These are phyloP conservation scores for Xylocopa sonorina DNA, from an alignment of 1,140 invertebrate genomes.

Conservation along the genomic window DNA sequence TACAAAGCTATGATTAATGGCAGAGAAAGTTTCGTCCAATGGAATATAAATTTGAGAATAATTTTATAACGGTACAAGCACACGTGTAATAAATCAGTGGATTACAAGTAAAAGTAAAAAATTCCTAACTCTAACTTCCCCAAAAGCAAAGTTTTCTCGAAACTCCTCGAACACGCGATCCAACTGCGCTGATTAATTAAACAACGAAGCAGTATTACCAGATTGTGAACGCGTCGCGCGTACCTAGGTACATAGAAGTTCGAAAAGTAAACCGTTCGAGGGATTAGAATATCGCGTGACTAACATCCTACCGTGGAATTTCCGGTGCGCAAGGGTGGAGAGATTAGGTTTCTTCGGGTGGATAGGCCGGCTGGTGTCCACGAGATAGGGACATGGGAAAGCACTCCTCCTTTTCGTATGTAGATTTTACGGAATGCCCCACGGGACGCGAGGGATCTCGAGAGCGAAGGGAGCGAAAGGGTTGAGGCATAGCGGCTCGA, in stretches of 20 bases:
- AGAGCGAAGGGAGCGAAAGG: constrained; percentile 62
- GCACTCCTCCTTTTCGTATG: constrained; percentile 72
- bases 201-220: background rate
- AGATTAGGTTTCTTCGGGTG: constrained; percentile 69
- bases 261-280: constrained; percentile 35
- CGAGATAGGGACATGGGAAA: constrained; percentile 71
- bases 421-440: constrained; percentile 67
- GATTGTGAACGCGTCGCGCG: background rate
- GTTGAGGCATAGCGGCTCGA: constrained; percentile 58
- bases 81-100: too few species aligned
- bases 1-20: too few species aligned
- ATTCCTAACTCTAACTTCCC: too few species aligned
- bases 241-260: too few species aligned
- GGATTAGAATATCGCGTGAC: constrained; percentile 63
- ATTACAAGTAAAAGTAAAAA: too few species aligned
- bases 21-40: too few species aligned
- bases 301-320: constrained; percentile 57
- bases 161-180: too few species aligned
- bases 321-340: constrained; percentile 51
- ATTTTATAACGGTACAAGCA: too few species aligned
- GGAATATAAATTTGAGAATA: too few species aligned
- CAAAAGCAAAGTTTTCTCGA: too few species aligned
- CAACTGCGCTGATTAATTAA: too few species aligned
- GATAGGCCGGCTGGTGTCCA: constrained; percentile 62
- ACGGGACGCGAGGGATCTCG: constrained; percentile 59